Evolutionary conservation across 1,140 invertebrate species (phyloP), one percentile per base, ranked within the genome.

Genomic region (Diprion similis): DNA sequence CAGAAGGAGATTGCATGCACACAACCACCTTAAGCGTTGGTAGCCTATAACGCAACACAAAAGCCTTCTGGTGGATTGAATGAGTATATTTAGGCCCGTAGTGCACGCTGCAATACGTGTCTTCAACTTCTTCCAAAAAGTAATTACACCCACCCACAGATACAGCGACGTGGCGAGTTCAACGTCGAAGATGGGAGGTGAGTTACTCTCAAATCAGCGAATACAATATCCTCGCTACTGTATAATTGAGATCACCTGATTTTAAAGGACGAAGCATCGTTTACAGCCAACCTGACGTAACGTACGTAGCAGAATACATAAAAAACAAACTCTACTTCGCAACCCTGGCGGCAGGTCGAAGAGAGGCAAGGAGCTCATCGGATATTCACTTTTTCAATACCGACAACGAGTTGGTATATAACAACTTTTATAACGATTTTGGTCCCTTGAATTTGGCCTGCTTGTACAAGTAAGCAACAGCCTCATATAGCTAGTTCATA

Each of bases 351-450:
- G 81, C 85, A 67, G 86, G 81, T 15, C 80, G 76, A 64, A 79
- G 82, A 48, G 85, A 88, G 72, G 85, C 92, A 47, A 89, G 88
- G 78, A 90, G 88, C 11, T 90, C 89, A 18, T 72, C 84, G 3
- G 88, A 91, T 71, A 89, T 90, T 18, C 89, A 93, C 81, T 94
- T 92, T 79, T 93, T 95, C 77, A 90, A 83, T 73, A 91, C 91
- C 68, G 94, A 95, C 82, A 89, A 93, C 73, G 92, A 95, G 78
- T 83, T 95, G 2, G 82, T 92, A 24, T 96, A 96, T 84, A 89
- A 92, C 78, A 94, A 93, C 85, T 96, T 95, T 84, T 95, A 94
- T 84, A 89, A 90, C 67, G 95, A 96, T 83, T 96, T 96, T 89
- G 95, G 95, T 1, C 95, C 95, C 0, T 85, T 95, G 47, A 95